phyloP scores from a whole-genome alignment of 2,888 invertebrate species.

The Orthonychiurus folsomi region DNA sequence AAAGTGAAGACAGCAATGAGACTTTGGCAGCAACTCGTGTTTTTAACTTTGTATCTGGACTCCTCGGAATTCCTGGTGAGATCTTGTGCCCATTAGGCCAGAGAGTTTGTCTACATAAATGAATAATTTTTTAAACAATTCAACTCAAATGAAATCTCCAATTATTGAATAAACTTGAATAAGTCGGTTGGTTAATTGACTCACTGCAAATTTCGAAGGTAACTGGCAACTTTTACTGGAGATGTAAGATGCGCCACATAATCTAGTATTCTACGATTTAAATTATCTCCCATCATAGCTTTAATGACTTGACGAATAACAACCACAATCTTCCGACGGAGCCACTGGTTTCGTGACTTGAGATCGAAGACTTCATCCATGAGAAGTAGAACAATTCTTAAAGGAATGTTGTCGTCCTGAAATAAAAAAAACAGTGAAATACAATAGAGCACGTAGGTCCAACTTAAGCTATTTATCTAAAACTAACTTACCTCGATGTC shows the following conservation, averaged over 20 bases:
- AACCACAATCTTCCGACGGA: slow-evolving; percentile 64
- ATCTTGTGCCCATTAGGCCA: slow-evolving; percentile 54
- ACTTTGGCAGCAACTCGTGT: slow-evolving; percentile 79
- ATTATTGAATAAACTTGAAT: too few species aligned
- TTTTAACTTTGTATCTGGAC: slow-evolving; percentile 57
- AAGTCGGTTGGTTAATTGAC: too few species aligned
- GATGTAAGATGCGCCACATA: slow-evolving; percentile 78
- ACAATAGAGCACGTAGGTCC: neutral
- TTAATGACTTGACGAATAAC: slow-evolving; percentile 66
- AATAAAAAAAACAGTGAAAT: slow-evolving; percentile 14
- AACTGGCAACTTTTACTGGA: slow-evolving; percentile 78
- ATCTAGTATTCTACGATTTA: slow-evolving; percentile 77
- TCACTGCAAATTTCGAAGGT: slow-evolving; percentile 74
- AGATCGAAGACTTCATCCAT: slow-evolving; percentile 81
- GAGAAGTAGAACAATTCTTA: slow-evolving; percentile 65
- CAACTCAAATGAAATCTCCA: neutral
- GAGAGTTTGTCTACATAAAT: slow-evolving; percentile 47
- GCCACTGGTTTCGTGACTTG: slow-evolving; percentile 70
- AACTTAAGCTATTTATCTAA: too few species aligned
- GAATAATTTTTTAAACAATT: slow-evolving; percentile 5
- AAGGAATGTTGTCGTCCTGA: slow-evolving; percentile 64
- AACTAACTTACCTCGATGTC: slow-evolving; percentile 51
- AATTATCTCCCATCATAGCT: slow-evolving; percentile 71
- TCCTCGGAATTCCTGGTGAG: slow-evolving; percentile 49
- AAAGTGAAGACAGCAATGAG: slow-evolving; percentile 69